Evolutionary conservation across 2,113 vertebrate species (phyloP), one percentile per base, ranked within the genome.

Genomic region (Emberiza fucata): DNA sequence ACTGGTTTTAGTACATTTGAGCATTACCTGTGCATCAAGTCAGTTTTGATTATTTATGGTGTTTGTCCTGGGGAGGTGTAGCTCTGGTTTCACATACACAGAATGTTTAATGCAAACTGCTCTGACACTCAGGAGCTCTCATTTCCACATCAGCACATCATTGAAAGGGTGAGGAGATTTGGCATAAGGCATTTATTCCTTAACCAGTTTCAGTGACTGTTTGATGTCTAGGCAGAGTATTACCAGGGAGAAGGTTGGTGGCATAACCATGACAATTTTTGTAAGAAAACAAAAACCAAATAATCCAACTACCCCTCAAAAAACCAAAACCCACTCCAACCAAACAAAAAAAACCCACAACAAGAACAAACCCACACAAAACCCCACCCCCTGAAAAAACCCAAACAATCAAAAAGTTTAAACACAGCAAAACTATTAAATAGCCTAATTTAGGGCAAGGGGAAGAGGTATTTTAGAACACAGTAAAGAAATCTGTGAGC

Each of bases 61-160:
- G 8, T 56, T 90, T 75, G 61, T 94, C 64, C 82, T 37, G 25
- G 66, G 71, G 68, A 88, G 79, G 35, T 88, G 37, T 86, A 65
- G 39, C 47, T 82, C 71, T 71, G 56, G 28, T 88, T 96, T 93
- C 71, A 94, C 56, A 50, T 78, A 35, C 82, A 31, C 53, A 51
- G 68, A 93, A 86, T 88, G 63, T 76, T 90, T 75, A 94, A 93
- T 84, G 51, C 48, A 48, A 81, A 95, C 79, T 68, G 69, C 80
- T 83, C 57, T 90, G 80, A 90, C 57, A 66, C 80, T 76, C 40
- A 19, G 65, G 56, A 90, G 80, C 57, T 95, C 77, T 90, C 27
- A 88, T 86, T 96, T 94, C 65, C 42, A 21, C 64, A 35, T 90
- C 72, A 94, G 88, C 85, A 84, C 72, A 65, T 81, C 0, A 0